Conservation (phyloP, 2,888 invertebrate species). For the Metallyticus violacea region DNA sequence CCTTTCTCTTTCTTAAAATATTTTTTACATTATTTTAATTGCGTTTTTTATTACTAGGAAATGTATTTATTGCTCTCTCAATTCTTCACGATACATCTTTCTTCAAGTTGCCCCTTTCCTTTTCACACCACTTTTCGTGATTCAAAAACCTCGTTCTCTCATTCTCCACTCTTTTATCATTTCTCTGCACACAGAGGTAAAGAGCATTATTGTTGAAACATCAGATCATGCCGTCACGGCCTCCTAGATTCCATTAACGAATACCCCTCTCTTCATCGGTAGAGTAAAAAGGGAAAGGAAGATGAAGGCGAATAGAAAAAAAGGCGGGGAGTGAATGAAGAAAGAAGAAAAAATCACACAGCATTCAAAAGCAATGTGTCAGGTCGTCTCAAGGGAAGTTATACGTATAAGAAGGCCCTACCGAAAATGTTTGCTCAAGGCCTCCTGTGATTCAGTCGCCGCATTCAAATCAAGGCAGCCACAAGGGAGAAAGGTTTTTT, state of each 20-base stretch:
- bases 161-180: neutral
- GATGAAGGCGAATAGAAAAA: neutral
- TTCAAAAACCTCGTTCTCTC: neutral
- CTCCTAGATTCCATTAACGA: neutral
- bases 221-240: neutral
- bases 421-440: neutral
- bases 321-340: neutral
- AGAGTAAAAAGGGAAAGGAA: neutral
- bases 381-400: neutral
- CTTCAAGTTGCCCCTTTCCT: no score
- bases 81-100: no score
- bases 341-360: neutral
- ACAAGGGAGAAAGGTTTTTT: no score
- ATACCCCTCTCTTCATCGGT: neutral
- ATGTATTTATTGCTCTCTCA: no score
- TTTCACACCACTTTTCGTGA: no score
- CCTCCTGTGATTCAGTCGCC: neutral
- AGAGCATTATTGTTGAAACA: neutral
- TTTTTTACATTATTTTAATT: no score
- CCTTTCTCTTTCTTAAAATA: no score
- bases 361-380: neutral
- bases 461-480: neutral
- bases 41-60: no score
- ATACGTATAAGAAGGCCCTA: neutral
- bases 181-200: neutral